These are phyloP conservation scores for Amphilophus citrinellus DNA, from an alignment of 2,113 vertebrate species.

Conservation along the genomic window DNA sequence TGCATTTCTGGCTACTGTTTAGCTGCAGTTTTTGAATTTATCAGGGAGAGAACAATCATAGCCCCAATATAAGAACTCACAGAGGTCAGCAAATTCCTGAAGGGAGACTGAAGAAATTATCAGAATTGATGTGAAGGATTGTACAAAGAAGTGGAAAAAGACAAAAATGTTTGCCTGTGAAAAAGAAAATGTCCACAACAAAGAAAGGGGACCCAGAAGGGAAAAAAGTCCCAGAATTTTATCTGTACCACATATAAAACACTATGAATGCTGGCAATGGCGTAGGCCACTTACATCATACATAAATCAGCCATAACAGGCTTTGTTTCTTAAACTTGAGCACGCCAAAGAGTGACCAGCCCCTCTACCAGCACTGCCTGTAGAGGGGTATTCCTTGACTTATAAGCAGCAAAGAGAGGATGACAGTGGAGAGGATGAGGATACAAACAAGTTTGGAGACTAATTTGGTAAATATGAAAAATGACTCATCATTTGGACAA, in stretches of 20 bases:
- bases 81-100: not conserved
- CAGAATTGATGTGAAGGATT: not conserved
- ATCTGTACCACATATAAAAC: not conserved
- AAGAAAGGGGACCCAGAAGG: not conserved
- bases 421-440: not conserved
- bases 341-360: not conserved
- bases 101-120: not conserved
- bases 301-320: too few species aligned
- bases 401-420: not conserved
- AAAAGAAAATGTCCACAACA: not conserved
- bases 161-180: not conserved
- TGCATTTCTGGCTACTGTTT: not conserved
- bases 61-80: not conserved
- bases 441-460: not conserved
- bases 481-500: not conserved
- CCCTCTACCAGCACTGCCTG: not conserved
- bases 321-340: not conserved
- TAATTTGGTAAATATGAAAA: not conserved
- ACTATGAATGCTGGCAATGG: not conserved
- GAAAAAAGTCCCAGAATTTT: not conserved
- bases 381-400: not conserved
- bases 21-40: not conserved
- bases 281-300: not conserved
- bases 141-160: not conserved
- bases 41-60: not conserved